These are phyloP conservation scores for Acropternis orthonyx DNA, from an alignment of 2,797 vertebrate species.

Conservation along the genomic window DNA sequence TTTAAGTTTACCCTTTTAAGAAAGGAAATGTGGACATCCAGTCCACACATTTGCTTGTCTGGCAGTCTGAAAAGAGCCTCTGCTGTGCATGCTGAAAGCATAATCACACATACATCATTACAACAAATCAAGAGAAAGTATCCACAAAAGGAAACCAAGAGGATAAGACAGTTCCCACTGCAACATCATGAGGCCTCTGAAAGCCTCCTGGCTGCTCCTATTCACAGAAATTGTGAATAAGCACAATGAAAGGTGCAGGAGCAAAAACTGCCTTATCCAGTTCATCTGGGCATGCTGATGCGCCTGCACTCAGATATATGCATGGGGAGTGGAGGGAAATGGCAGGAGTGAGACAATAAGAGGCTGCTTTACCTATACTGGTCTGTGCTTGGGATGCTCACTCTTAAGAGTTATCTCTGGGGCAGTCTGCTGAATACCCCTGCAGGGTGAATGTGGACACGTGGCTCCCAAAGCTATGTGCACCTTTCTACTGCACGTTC, in stretches of 20 bases:
- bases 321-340: neutral
- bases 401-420: neutral
- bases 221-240: neutral
- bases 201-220: neutral
- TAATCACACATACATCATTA: neutral
- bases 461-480: neutral
- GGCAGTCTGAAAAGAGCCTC: neutral
- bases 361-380: neutral
- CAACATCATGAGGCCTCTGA: neutral
- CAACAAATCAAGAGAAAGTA: neutral
- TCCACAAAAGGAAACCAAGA: neutral
- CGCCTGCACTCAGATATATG: accelerated
- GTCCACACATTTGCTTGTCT: neutral
- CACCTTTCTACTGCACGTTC: neutral
- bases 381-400: neutral
- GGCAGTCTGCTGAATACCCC: neutral
- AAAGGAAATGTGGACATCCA: neutral
- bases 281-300: neutral
- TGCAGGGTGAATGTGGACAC: neutral
- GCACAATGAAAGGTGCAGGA: neutral
- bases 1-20: neutral
- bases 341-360: neutral
- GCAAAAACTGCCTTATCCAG: neutral
- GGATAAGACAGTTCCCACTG: neutral
- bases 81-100: neutral